phyloP scores from a whole-genome alignment of 1,140 invertebrate genomes.

The Telenomus remus region DNA sequence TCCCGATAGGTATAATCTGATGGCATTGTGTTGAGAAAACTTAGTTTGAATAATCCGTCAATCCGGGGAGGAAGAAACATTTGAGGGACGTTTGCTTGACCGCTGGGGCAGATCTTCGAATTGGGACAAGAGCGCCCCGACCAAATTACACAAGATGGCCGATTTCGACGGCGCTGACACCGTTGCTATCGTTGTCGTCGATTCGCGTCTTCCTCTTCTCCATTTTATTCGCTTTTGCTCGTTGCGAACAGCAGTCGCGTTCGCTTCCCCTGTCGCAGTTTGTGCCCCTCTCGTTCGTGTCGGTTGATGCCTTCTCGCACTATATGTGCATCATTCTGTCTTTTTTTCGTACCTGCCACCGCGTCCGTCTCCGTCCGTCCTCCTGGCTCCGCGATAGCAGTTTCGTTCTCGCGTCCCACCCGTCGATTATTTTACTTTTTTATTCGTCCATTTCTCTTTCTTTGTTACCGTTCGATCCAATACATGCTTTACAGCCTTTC shows the following conservation, averaged over 20 bases:
- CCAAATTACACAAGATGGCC: slow-evolving; percentile 41
- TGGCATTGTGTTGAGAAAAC: too few relatives aligned
- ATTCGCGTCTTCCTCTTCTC: slow-evolving; percentile 40
- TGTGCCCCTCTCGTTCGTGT: slow-evolving; percentile 8
- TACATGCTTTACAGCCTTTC: slow-evolving; percentile 18
- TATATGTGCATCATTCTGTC: slow-evolving; percentile 32
- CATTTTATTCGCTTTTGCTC: slow-evolving; percentile 36
- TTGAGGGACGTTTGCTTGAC: too few relatives aligned
- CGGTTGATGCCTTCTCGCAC: slow-evolving; percentile 27
- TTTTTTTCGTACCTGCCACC: slow-evolving; percentile 32
- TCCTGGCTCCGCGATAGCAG: background rate
- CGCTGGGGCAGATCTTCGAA: background rate
- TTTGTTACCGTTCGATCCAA: slow-evolving; percentile 22
- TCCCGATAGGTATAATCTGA: too few relatives aligned
- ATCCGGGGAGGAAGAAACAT: too few relatives aligned
- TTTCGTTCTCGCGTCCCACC: slow-evolving; percentile 12
- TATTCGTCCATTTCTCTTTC: slow-evolving; percentile 18
- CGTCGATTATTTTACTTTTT: slow-evolving; percentile 43
- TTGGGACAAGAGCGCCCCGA: slow-evolving; percentile 1
- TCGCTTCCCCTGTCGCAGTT: slow-evolving; percentile 32
- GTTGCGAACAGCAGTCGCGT: slow-evolving; percentile 35
- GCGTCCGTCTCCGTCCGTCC: slow-evolving; percentile 13
- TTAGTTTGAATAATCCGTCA: too few relatives aligned
- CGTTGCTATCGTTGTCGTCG: slow-evolving; percentile 30
- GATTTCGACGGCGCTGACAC: slow-evolving; percentile 38